Percentiles rank a stretch among this genome's conserved stretches.
Conservation (phyloP, 2,113 vertebrate genomes). For the Semnornis frantzii region DNA sequence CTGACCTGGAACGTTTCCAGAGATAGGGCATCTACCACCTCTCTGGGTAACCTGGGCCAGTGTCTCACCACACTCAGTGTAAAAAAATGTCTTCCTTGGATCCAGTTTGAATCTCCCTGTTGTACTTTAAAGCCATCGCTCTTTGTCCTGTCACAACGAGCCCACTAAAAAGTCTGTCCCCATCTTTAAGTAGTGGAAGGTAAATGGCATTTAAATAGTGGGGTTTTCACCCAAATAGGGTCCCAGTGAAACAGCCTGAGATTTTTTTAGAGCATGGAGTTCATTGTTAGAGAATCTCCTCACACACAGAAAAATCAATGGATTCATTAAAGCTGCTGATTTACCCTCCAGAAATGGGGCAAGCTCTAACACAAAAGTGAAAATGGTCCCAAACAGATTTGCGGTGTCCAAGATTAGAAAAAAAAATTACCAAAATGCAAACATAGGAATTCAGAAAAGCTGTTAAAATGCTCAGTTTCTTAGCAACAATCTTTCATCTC, state of each 20-base stretch:
- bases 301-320: neutral
- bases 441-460: neutral
- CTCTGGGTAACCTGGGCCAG: too few relatives aligned
- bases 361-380: neutral
- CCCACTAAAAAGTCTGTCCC: too few relatives aligned
- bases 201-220: neutral
- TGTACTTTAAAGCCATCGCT: too few relatives aligned
- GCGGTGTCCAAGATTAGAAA: neutral
- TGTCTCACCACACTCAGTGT: too few relatives aligned
- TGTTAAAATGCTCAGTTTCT: neutral
- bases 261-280: neutral
- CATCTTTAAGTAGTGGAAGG: neutral
- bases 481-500: constrained; percentile 14
- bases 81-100: too few relatives aligned
- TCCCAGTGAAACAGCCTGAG: neutral
- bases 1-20: too few relatives aligned
- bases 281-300: neutral
- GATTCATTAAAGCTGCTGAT: neutral
- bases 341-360: constrained; percentile 9
- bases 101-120: too few relatives aligned
- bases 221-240: neutral
- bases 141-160: too few relatives aligned
- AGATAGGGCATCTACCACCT: too few relatives aligned
- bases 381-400: neutral
- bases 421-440: neutral